Evolutionary conservation across 2,113 vertebrate species (phyloP).

Genomic region (Eulemur macaco): DNA sequence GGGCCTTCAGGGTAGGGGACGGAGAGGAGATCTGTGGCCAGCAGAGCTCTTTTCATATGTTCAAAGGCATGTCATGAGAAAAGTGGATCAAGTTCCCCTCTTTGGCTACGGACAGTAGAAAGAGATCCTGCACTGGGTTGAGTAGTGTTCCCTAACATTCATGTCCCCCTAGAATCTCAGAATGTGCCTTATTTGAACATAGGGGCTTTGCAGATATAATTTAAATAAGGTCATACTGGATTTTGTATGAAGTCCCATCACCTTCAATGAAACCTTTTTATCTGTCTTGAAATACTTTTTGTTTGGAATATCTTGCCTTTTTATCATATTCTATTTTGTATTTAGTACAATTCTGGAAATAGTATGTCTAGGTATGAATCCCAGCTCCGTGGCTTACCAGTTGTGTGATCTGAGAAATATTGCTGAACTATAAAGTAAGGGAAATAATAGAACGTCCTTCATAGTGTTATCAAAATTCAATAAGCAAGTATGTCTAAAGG

Average conservation of each 20-base stretch:
- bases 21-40: background rate
- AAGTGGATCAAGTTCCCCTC: background rate
- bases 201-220: background rate
- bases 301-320: background rate
- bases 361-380: background rate
- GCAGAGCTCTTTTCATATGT: background rate
- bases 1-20: fast-evolving
- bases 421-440: background rate
- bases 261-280: background rate
- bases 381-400: background rate
- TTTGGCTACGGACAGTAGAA: background rate
- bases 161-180: background rate
- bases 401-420: background rate
- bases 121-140: background rate
- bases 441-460: background rate
- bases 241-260: background rate
- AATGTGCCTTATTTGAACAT: background rate
- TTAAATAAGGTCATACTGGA: background rate
- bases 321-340: background rate
- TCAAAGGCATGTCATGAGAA: background rate
- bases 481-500: background rate
- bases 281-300: background rate
- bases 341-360: background rate
- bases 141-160: background rate
- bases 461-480: background rate